A percentile compares a stretch with the other conserved stretches of the same genome.
Evolutionary conservation across 2,888 invertebrate species (phyloP).

Genomic region (Hirtodrosophila histrioides): DNA sequence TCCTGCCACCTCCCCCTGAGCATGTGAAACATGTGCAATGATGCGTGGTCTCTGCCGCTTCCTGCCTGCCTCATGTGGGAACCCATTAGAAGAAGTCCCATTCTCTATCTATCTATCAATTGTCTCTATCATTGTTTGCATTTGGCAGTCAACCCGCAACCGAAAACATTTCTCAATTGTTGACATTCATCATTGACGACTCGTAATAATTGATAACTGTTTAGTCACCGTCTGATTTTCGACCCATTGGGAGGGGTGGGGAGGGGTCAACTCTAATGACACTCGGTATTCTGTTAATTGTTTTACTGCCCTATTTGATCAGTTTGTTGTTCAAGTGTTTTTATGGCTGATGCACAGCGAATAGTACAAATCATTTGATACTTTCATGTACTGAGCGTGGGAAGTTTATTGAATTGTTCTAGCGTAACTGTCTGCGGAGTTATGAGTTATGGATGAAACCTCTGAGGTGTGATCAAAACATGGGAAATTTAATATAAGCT

Average conservation of each 20-base stretch:
- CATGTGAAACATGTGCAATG: constrained; percentile 65
- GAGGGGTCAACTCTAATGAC: constrained; percentile 48
- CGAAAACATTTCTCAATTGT: constrained; percentile 44
- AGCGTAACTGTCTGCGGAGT: constrained; percentile 48
- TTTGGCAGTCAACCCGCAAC: constrained; percentile 40
- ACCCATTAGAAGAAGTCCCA: constrained; percentile 45
- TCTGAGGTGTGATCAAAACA: constrained; percentile 56
- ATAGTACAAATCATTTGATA: constrained; percentile 47
- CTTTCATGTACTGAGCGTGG: constrained; percentile 40
- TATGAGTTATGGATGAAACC: constrained; percentile 26
- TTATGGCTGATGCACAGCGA: constrained; percentile 33
- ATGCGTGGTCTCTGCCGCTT: constrained; percentile 47
- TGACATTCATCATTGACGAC: constrained; percentile 54
- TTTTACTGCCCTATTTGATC: constrained; percentile 46
- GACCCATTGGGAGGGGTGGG: constrained; percentile 15
- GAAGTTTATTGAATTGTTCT: constrained; percentile 50
- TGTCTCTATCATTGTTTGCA: constrained; percentile 40
- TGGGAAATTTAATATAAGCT: constrained; percentile 23
- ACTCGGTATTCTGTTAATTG: constrained; percentile 51
- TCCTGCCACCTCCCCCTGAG: constrained; percentile 12
- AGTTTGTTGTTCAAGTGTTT: constrained; percentile 39
- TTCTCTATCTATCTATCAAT: constrained; percentile 5
- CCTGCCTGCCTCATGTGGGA: constrained; percentile 52
- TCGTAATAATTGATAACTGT: constrained; percentile 77
- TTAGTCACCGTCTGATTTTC: constrained; percentile 74